phyloP scores from a whole-genome alignment of 2,888 invertebrate genomes.

The Tinea trinotella region DNA sequence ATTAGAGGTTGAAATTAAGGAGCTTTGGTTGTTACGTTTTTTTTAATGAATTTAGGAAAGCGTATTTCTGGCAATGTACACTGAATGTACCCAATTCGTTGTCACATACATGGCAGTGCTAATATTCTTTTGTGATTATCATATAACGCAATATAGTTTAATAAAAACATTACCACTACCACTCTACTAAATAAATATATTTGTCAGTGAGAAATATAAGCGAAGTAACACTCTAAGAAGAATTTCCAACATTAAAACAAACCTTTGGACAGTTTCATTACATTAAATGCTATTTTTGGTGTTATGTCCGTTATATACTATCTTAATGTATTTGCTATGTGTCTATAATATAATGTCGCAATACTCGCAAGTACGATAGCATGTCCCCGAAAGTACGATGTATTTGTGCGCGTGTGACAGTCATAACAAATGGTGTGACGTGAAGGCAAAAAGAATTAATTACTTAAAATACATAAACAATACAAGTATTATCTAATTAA shows the following conservation, averaged over 20 bases:
- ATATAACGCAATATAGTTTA: neutral
- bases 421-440: neutral
- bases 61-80: slow-evolving; percentile 4
- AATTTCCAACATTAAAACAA: slow-evolving; percentile 16
- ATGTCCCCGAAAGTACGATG: slow-evolving; percentile 10
- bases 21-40: neutral
- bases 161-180: slow-evolving; percentile 2
- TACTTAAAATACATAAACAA: slow-evolving; percentile 7
- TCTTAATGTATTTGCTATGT: slow-evolving; percentile 13
- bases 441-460: neutral
- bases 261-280: slow-evolving; percentile 12
- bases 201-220: slow-evolving; percentile 9
- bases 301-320: slow-evolving; percentile 9
- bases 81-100: slow-evolving; percentile 11
- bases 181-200: neutral
- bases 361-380: slow-evolving; percentile 1
- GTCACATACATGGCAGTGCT: neutral
- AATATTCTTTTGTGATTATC: neutral
- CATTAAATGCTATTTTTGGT: slow-evolving; percentile 16
- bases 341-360: neutral
- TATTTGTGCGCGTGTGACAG: slow-evolving; percentile 16
- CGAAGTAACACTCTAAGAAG: slow-evolving; percentile 13
- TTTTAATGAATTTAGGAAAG: neutral
- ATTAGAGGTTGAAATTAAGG: slow-evolving; percentile 3
- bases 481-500: slow-evolving; percentile 11